Evolutionary conservation across 2,113 vertebrate species (phyloP), one percentile per base, ranked within the genome.

Genomic region (Aythya baeri): DNA sequence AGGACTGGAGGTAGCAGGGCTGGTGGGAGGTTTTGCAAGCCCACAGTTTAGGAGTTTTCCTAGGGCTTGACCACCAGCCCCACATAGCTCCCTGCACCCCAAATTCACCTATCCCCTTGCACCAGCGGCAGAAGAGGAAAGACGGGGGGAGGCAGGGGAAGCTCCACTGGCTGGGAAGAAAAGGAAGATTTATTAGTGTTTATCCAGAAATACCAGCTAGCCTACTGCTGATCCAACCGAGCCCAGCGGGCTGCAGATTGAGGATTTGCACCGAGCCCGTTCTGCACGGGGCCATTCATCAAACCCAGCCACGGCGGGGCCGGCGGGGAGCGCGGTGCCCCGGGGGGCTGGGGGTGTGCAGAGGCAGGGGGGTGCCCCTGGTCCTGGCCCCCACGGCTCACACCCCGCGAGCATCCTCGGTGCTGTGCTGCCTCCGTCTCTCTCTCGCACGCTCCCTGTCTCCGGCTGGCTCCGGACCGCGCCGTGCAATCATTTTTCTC

Each of bases 401-500:
- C 20, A 31, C 86, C 66, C 75, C 18, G 0, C 7, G 14, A 72
- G 55, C 71, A 71, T 46, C 77, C 91, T 17, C 41, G 9, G 85
- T 67, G 23, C 77, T 50, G 79, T 72, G 17, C 80, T 13, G 55
- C 83, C 78, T 86, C 44, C 32, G 0, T 77, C 86, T 75, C 91
- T 93, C 89, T 71, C 46, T n/a, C 49, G 72, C 97, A 87, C 63
- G 1, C 83, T 86, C 91, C 63, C 84, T 91, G 96, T 96, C 95
- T 92, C 95, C 26, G 32, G 43, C 95, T 85, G 87, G 89, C 95
- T 96, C 94, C 1, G 87, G 92, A 66, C 96, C 2, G n/a, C 55
- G 3, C 86, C 65, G 0, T 25, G 71, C 98, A 96, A 98, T 99
- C 98, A 98, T 98, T 99, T 98, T 98, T 98, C 98, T 98, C 98